phyloP scores from a whole-genome alignment of 2,113 vertebrate species.

The Petrocephalus zakoni region DNA sequence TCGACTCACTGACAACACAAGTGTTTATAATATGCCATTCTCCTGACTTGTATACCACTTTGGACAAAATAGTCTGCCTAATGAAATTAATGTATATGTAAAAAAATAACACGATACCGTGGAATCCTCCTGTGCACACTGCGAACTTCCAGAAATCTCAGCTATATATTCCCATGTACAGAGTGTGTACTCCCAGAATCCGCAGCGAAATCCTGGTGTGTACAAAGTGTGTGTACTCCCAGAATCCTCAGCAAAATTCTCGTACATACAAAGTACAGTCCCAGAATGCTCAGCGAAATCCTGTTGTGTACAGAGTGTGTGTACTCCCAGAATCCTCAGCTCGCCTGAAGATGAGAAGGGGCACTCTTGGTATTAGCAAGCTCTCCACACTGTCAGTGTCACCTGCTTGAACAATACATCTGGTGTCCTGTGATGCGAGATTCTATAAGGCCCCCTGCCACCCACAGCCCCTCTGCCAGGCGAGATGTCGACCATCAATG shows the following conservation, averaged over 20 bases:
- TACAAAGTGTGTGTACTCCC: neutral
- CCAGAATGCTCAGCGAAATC: neutral
- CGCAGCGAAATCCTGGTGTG: neutral
- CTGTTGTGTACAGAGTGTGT: neutral
- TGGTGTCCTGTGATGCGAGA: neutral
- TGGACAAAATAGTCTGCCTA: neutral
- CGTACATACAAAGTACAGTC: neutral
- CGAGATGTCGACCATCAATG: constrained; percentile 19
- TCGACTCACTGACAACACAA: neutral
- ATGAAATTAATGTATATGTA: neutral
- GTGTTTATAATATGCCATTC: neutral
- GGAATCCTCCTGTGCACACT: neutral
- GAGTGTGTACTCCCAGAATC: neutral
- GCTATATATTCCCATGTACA: too few species aligned
- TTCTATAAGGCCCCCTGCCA: neutral
- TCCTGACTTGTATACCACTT: neutral
- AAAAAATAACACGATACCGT: neutral
- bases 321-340: neutral
- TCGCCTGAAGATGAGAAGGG: neutral
- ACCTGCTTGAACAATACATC: neutral
- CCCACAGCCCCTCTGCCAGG: neutral
- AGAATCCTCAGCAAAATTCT: neutral
- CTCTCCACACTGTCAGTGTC: neutral
- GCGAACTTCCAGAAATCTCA: too few species aligned
- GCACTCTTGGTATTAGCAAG: neutral